Evolutionary conservation across 2,888 invertebrate species (phyloP).

Genomic region (Hetaerina titia): DNA sequence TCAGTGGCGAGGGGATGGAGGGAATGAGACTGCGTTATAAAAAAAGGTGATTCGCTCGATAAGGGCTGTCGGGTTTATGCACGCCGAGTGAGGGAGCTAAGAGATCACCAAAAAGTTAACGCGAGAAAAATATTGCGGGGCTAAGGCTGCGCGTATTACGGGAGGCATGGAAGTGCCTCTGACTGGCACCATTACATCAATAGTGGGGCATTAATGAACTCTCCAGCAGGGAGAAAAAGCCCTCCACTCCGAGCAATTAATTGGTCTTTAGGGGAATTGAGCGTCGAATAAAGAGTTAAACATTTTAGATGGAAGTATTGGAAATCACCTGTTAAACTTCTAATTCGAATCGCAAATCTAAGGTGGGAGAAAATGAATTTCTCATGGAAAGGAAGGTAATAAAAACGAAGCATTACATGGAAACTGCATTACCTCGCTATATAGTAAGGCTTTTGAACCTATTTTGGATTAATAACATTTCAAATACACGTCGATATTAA

Average conservation of each 20-base stretch:
- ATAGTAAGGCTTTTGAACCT: too few relatives aligned
- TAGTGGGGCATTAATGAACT: background rate
- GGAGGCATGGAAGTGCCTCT: background rate
- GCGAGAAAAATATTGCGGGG: background rate
- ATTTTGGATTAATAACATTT: too few relatives aligned
- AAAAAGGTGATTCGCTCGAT: background rate
- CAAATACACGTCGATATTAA: too few relatives aligned
- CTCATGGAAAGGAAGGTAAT: too few relatives aligned
- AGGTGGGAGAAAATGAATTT: too few relatives aligned
- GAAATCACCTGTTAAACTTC: background rate
- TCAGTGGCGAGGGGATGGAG: background rate
- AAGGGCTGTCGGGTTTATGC: background rate
- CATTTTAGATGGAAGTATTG: background rate
- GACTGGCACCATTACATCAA: background rate
- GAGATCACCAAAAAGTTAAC: slow-evolving; percentile 21
- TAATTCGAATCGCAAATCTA: background rate
- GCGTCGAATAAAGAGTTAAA: background rate
- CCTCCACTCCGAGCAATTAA: background rate
- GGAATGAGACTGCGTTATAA: background rate
- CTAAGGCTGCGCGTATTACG: background rate
- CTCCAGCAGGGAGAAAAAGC: background rate
- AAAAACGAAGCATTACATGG: too few relatives aligned
- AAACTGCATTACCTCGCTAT: too few relatives aligned
- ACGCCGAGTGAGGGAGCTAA: background rate
- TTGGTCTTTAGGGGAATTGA: background rate